phyloP scores from a whole-genome alignment of 2,888 invertebrate genomes.

The Melieria picta region DNA sequence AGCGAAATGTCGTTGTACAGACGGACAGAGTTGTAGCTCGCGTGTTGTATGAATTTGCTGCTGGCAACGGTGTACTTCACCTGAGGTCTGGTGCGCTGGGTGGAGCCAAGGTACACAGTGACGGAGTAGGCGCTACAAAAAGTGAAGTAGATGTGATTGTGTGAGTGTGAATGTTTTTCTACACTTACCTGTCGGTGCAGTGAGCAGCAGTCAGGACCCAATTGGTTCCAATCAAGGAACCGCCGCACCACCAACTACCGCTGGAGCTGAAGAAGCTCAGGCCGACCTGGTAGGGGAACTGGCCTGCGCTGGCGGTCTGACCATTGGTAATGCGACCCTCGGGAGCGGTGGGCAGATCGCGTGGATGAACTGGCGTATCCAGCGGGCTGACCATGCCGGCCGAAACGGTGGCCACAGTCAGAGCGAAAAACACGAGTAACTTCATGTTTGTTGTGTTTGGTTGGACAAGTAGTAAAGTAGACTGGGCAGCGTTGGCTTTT shows the following conservation, averaged over 20 bases:
- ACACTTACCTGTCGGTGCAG: constrained; percentile 37
- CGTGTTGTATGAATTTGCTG: constrained; percentile 51
- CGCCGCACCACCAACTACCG: constrained; percentile 1
- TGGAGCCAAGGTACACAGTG: constrained; percentile 51
- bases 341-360: not conserved
- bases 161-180: constrained; percentile 29
- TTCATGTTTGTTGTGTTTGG: constrained; percentile 7
- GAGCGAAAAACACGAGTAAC: constrained; percentile 13
- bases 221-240: constrained; percentile 2
- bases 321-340: constrained; percentile 45
- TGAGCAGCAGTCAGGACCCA: constrained; percentile 12
- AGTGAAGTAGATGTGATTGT: constrained; percentile 26
- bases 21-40: constrained; percentile 50
- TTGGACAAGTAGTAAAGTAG: too few relatives aligned
- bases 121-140: constrained; percentile 42
- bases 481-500: too few relatives aligned
- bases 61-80: constrained; percentile 41
- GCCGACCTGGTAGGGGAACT: constrained; percentile 52
- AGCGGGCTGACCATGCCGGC: not conserved
- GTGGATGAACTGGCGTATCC: not conserved
- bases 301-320: constrained; percentile 30
- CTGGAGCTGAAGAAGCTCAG: constrained; percentile 41
- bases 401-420: constrained; percentile 9
- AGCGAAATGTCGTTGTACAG: constrained; percentile 54
- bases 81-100: constrained; percentile 39